These are phyloP conservation scores for Heloderma charlesbogerti DNA, from an alignment of 2,113 vertebrate species.

Conservation along the genomic window DNA sequence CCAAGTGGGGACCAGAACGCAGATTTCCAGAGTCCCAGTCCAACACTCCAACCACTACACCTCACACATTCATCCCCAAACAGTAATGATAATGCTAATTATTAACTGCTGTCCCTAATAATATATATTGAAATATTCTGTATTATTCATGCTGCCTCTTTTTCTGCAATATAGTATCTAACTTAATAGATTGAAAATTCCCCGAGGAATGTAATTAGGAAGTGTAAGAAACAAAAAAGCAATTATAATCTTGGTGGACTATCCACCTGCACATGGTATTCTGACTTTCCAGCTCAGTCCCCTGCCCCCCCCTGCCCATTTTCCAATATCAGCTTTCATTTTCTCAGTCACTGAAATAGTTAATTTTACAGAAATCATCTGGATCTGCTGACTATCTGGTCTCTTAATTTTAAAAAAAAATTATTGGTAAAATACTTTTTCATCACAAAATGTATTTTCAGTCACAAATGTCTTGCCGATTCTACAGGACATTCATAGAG, in stretches of 20 bases:
- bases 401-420: not conserved
- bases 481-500: not conserved
- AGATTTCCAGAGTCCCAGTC: too few species aligned
- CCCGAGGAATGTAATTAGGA: not conserved
- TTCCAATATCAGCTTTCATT: not conserved
- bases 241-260: not conserved
- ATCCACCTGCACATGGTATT: not conserved
- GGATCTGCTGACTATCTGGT: not conserved
- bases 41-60: too few species aligned
- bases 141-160: too few species aligned
- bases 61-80: too few species aligned
- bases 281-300: not conserved
- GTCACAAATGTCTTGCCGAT: not conserved
- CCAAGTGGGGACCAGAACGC: too few species aligned
- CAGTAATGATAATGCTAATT: too few species aligned
- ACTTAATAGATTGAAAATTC: not conserved
- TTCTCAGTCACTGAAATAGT: not conserved
- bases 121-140: not conserved
- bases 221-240: not conserved
- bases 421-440: not conserved
- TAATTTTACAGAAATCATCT: not conserved
- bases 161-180: not conserved
- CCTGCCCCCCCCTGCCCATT: too few species aligned
- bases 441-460: not conserved
- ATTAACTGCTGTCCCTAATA: too few species aligned